phyloP scores from a whole-genome alignment of 2,113 vertebrate genomes.

The Clarias macrocephalus region DNA sequence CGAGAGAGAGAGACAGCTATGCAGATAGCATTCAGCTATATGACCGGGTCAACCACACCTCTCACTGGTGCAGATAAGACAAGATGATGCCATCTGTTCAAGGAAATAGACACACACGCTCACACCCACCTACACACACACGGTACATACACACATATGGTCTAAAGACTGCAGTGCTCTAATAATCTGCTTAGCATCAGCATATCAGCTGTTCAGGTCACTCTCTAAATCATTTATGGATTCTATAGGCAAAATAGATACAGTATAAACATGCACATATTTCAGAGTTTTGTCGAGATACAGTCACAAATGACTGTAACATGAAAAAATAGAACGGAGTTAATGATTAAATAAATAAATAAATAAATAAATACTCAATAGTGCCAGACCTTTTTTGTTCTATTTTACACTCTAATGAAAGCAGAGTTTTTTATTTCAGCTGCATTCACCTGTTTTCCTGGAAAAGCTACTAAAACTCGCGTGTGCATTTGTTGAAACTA shows the following conservation, averaged over 20 bases:
- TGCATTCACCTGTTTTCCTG: background rate
- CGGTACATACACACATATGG: background rate
- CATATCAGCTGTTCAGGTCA: background rate
- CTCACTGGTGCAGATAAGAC: constrained; percentile 41
- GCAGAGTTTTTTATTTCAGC: background rate
- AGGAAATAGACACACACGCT: constrained; percentile 26
- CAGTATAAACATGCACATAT: background rate
- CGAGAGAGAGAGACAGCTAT: background rate
- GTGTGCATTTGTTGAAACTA: constrained; percentile 16
- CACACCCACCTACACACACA: background rate
- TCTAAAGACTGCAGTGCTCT: constrained; percentile 4
- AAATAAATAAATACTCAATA: background rate
- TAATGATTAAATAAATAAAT: background rate
- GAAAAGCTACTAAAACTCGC: constrained; percentile 9
- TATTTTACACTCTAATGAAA: background rate
- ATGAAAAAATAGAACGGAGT: background rate
- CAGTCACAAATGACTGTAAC: background rate
- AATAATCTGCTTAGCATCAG: constrained; percentile 20
- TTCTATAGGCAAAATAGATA: background rate
- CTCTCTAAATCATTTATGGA: constrained; percentile 9
- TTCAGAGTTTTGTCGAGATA: background rate
- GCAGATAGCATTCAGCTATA: constrained; percentile 47
- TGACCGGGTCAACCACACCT: constrained; percentile 40
- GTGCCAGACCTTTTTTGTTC: background rate
- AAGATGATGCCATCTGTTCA: constrained; percentile 32